Evolutionary conservation across 2,113 vertebrate genomes (phyloP).

Genomic region (Sminthopsis crassicaudata): DNA sequence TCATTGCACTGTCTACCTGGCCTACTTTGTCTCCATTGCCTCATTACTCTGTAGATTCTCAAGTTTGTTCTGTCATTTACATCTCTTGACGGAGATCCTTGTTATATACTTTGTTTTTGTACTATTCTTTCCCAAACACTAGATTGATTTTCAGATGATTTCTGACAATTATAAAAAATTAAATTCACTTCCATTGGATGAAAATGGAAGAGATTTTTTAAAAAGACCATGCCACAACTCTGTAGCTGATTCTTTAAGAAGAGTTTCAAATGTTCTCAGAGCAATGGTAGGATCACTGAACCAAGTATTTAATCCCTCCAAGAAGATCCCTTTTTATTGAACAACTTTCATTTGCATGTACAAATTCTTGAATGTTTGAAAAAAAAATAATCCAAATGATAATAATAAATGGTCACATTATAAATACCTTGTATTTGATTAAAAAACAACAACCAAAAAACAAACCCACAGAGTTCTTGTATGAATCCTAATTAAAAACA

Average conservation of each 20-base stretch:
- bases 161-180: constrained; percentile 8
- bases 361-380: constrained; percentile 38
- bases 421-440: constrained; percentile 65
- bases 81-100: background rate
- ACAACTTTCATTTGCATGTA: background rate
- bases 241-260: background rate
- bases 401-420: constrained; percentile 60
- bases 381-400: constrained; percentile 13
- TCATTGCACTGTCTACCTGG: background rate
- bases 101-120: background rate
- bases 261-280: constrained; percentile 1
- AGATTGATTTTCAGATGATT: background rate
- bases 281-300: background rate
- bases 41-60: background rate
- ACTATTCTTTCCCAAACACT: background rate
- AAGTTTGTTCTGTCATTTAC: background rate
- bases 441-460: constrained; percentile 44
- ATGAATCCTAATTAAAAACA: constrained; percentile 72
- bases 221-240: background rate
- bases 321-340: background rate
- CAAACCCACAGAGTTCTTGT: constrained; percentile 68
- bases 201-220: background rate
- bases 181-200: constrained; percentile 23
- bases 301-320: background rate
- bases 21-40: background rate